A percentile compares a stretch with the other conserved stretches of the same genome.
These are phyloP conservation scores for Lochmaea capreae DNA, from an alignment of 2,888 invertebrate genomes.

Conservation along the genomic window DNA sequence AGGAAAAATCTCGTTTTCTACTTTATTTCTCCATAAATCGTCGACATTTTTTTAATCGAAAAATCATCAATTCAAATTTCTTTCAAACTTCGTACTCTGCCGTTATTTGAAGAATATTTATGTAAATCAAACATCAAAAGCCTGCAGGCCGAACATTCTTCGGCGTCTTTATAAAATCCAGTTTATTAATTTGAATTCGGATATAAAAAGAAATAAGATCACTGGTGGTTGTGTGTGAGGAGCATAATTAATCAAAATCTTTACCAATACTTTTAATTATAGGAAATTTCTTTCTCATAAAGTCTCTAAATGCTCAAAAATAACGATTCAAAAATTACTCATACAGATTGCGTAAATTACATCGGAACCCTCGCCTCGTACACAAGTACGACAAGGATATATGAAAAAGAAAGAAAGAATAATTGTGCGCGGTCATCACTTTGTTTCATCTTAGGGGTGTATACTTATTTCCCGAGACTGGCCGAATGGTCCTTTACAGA, in stretches of 20 bases:
- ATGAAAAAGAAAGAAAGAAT: no score
- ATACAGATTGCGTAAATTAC: no score
- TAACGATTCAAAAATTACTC: no score
- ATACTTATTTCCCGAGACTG: no score
- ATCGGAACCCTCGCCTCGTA: no score
- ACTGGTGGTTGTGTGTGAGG: neutral
- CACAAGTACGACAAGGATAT: no score
- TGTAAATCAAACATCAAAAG: constrained; percentile 42
- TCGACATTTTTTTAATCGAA: constrained; percentile 32
- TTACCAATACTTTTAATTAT: no score
- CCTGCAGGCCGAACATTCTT: constrained; percentile 28
- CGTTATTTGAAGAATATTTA: constrained; percentile 33
- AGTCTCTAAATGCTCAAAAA: no score
- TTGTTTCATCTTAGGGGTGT: no score
- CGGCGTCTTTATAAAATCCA: constrained; percentile 31
- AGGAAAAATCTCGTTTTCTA: constrained; percentile 30
- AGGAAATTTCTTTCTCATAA: no score
- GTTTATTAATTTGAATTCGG: constrained; percentile 37
- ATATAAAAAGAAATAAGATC: constrained; percentile 3
- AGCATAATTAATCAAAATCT: neutral
- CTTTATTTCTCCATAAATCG: constrained; percentile 30
- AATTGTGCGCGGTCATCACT: no score
- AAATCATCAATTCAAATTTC: constrained; percentile 23
- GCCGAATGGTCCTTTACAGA: no score
- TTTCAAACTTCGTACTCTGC: constrained; percentile 12